Conservation (phyloP, 2,113 vertebrate genomes). For the Leptosomus discolor region DNA sequence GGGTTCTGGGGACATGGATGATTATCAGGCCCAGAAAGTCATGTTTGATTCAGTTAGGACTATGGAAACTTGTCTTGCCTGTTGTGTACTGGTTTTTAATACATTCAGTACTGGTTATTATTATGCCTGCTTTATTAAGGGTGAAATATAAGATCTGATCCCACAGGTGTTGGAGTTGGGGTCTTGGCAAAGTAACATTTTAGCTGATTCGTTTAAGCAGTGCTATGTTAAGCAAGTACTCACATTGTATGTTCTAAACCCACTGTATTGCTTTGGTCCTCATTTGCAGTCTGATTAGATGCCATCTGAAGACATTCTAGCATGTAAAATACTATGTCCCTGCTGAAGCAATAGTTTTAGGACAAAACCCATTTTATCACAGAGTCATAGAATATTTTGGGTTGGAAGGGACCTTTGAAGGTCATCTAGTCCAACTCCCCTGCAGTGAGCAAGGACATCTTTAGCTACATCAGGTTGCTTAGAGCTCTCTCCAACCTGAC, state of each 20-base stretch:
- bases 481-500: accelerated
- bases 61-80: background rate
- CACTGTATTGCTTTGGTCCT: background rate
- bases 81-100: background rate
- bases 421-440: background rate
- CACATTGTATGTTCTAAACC: background rate
- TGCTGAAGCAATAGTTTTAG: background rate
- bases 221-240: background rate
- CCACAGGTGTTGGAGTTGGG: accelerated
- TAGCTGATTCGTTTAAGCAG: background rate
- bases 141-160: background rate
- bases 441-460: background rate
- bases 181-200: background rate
- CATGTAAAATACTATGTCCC: background rate
- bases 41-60: background rate
- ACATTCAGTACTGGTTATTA: background rate
- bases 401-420: background rate
- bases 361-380: background rate
- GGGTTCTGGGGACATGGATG: too few species aligned
- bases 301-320: background rate
- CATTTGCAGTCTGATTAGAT: background rate
- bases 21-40: too few species aligned
- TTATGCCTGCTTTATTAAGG: background rate
- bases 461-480: background rate
- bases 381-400: background rate